Evolutionary conservation across 2,888 invertebrate genomes (phyloP).

Genomic region (Phyllotreta cruciferae): DNA sequence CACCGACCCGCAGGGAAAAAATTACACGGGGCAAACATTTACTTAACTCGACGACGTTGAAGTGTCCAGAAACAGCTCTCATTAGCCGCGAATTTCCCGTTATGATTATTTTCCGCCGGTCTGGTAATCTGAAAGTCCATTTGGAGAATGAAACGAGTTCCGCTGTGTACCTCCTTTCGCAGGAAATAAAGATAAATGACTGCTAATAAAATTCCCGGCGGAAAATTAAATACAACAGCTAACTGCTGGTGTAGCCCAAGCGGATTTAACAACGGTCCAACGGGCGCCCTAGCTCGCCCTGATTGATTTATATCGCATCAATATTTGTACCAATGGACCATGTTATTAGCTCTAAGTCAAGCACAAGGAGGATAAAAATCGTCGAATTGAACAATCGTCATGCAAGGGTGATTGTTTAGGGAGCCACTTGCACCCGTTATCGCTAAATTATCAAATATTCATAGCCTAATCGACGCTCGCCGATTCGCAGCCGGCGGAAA

Average conservation of each 20-base stretch:
- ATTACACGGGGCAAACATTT: slow-evolving; percentile 7
- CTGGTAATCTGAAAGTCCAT: too few species aligned
- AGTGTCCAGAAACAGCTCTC: too few species aligned
- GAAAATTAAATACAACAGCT: slow-evolving; percentile 21
- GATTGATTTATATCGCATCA: slow-evolving; percentile 29
- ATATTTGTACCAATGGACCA: slow-evolving; percentile 28
- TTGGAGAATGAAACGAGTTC: not conserved
- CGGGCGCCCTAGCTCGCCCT: not conserved
- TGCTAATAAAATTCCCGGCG: slow-evolving; percentile 7
- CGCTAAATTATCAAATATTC: too few species aligned
- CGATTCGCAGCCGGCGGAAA: too few species aligned
- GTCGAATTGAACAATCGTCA: too few species aligned
- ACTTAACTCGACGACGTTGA: not conserved
- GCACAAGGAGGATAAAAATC: too few species aligned
- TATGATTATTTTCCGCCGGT: too few species aligned
- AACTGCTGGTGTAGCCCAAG: slow-evolving; percentile 2
- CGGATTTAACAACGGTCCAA: slow-evolving; percentile 10
- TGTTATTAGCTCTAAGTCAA: slow-evolving; percentile 16
- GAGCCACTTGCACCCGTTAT: too few species aligned
- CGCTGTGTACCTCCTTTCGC: not conserved
- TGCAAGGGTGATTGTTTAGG: too few species aligned
- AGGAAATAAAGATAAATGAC: slow-evolving; percentile 20
- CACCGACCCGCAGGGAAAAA: slow-evolving; percentile 9
- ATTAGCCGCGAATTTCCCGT: too few species aligned
- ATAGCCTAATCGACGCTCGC: too few species aligned